These are phyloP conservation scores for Lasioglossum leucozonium DNA, from an alignment of 2,888 invertebrate species.

Conservation along the genomic window DNA sequence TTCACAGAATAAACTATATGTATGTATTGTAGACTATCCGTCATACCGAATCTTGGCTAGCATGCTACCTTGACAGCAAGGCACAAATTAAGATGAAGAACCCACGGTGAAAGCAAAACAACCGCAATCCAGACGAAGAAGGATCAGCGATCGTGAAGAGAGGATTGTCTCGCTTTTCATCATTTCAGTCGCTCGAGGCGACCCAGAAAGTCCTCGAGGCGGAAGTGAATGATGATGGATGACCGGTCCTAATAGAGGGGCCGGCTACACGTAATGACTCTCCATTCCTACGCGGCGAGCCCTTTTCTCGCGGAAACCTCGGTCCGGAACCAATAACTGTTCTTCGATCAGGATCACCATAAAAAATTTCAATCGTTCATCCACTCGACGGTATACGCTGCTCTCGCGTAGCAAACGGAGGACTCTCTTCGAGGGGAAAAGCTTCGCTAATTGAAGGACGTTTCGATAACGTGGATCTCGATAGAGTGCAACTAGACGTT, in stretches of 20 bases:
- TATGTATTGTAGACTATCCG: too few relatives aligned
- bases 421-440: not conserved
- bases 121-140: not conserved
- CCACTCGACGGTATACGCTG: not conserved
- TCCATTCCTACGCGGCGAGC: not conserved
- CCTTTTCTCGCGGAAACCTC: not conserved
- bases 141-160: not conserved
- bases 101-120: not conserved
- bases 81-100: not conserved
- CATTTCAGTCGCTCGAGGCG: too few relatives aligned
- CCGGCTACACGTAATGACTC: not conserved
- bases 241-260: not conserved
- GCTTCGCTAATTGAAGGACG: not conserved
- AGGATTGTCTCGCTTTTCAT: not conserved
- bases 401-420: not conserved
- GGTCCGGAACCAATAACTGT: not conserved
- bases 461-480: not conserved
- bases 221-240: slow-evolving; percentile 1
- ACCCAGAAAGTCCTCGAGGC: not conserved
- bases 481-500: not conserved
- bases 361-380: not conserved
- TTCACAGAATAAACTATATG: not conserved
- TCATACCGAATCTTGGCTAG: not conserved
- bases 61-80: not conserved
- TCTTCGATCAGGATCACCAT: not conserved